These are phyloP conservation scores for Leucophenga maculata DNA, from an alignment of 2,888 invertebrate species.

Conservation along the genomic window DNA sequence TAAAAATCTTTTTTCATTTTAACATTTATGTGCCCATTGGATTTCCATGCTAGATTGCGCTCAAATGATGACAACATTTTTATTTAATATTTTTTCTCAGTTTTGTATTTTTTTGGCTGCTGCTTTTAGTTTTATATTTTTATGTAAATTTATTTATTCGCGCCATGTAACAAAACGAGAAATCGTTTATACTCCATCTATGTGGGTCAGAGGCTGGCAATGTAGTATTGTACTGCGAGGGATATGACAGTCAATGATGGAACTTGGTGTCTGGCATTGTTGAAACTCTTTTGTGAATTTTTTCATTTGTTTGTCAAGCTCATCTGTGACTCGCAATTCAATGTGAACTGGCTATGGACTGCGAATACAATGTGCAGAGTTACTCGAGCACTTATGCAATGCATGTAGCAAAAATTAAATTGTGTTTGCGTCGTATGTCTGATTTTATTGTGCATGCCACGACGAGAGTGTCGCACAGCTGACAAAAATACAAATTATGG, in stretches of 20 bases:
- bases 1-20: too few species aligned
- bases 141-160: conserved; percentile 5
- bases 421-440: too few species aligned
- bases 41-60: conserved; percentile 15
- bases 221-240: background rate
- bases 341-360: background rate
- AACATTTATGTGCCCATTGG: background rate
- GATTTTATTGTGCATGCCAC: background rate
- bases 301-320: conserved; percentile 59
- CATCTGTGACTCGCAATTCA: conserved; percentile 53
- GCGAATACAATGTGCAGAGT: background rate
- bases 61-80: conserved; percentile 12
- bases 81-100: background rate
- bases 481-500: conserved; percentile 56
- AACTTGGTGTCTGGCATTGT: conserved; percentile 22
- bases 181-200: too few species aligned
- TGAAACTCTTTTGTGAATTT: conserved; percentile 43
- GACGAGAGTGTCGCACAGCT: conserved; percentile 8
- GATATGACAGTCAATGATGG: background rate
- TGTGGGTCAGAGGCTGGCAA: background rate
- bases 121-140: background rate
- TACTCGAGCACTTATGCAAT: background rate
- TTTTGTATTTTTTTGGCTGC: background rate
- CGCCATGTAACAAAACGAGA: conserved; percentile 9
- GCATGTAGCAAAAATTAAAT: too few species aligned